phyloP scores from a whole-genome alignment of 2,113 vertebrate species.

The Trochalopteron elliotii region DNA sequence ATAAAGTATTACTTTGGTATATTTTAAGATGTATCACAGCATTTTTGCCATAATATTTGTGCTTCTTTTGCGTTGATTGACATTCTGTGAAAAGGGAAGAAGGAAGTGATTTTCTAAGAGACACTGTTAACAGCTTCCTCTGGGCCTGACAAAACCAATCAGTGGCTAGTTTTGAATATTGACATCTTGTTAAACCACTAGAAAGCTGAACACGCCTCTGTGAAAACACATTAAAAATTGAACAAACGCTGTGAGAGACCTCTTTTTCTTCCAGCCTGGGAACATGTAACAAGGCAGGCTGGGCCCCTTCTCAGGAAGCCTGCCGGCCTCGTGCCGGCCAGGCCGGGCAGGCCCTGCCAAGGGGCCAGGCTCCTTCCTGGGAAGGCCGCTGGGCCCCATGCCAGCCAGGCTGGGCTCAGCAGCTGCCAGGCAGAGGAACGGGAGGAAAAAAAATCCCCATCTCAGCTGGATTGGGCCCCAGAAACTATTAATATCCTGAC shows the following conservation, averaged over 20 bases:
- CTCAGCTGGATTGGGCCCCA: too few relatives aligned
- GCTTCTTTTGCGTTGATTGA: background rate
- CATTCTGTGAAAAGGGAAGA: background rate
- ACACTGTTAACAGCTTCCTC: background rate
- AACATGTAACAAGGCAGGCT: background rate
- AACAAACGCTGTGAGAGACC: background rate
- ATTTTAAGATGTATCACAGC: background rate
- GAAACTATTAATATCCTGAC: too few relatives aligned
- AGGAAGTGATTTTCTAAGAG: background rate
- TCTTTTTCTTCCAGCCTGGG: background rate
- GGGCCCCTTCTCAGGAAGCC: too few relatives aligned
- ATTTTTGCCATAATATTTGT: background rate
- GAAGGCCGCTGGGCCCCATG: too few relatives aligned
- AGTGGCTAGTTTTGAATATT: background rate
- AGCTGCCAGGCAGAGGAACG: background rate
- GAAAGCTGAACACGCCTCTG: background rate
- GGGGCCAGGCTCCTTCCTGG: too few relatives aligned
- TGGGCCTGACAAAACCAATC: background rate
- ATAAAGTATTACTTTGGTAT: background rate
- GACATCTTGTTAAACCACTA: background rate
- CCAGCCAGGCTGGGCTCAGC: too few relatives aligned
- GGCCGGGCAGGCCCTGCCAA: too few relatives aligned
- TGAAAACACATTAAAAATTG: background rate
- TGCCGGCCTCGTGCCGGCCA: too few relatives aligned
- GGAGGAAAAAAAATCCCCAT: background rate